Percentiles rank a stretch among this genome's conserved stretches.
These are phyloP conservation scores for Meteorus sp. DNA, from an alignment of 1,140 invertebrate genomes.

Conservation along the genomic window DNA sequence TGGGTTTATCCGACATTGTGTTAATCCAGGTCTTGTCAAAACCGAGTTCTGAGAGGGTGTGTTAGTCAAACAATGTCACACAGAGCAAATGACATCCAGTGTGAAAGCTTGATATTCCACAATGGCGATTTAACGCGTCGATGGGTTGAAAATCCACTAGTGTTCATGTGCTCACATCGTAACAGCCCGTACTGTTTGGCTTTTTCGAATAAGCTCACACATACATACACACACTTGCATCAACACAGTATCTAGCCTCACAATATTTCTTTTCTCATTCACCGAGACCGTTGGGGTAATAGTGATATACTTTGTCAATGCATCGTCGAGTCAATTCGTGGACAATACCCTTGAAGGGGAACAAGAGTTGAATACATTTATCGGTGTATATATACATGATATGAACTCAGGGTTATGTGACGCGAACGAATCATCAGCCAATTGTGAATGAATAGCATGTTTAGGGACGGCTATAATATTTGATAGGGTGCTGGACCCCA, in stretches of 20 bases:
- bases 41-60: slow-evolving; percentile 27
- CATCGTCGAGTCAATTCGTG: slow-evolving; percentile 49
- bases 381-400: neutral
- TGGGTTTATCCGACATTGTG: slow-evolving; percentile 21
- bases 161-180: neutral
- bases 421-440: slow-evolving; percentile 34
- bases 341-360: slow-evolving; percentile 44
- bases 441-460: slow-evolving; percentile 49
- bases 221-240: no score
- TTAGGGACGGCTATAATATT: slow-evolving; percentile 37
- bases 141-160: slow-evolving; percentile 43
- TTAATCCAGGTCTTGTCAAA: slow-evolving; percentile 53
- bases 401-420: slow-evolving; percentile 23
- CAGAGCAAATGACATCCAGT: slow-evolving; percentile 16
- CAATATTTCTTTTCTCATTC: slow-evolving; percentile 28
- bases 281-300: slow-evolving; percentile 20
- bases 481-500: neutral
- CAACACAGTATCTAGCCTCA: no score
- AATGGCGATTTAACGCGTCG: slow-evolving; percentile 52
- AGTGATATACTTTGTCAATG: slow-evolving; percentile 9
- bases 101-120: slow-evolving; percentile 31
- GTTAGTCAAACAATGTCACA: slow-evolving; percentile 11
- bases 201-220: neutral
- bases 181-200: neutral
- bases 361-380: slow-evolving; percentile 31